Evolutionary conservation across 1,140 invertebrate species (phyloP), one percentile per base, ranked within the genome.

Genomic region (Pseudachorutes palmiensis): DNA sequence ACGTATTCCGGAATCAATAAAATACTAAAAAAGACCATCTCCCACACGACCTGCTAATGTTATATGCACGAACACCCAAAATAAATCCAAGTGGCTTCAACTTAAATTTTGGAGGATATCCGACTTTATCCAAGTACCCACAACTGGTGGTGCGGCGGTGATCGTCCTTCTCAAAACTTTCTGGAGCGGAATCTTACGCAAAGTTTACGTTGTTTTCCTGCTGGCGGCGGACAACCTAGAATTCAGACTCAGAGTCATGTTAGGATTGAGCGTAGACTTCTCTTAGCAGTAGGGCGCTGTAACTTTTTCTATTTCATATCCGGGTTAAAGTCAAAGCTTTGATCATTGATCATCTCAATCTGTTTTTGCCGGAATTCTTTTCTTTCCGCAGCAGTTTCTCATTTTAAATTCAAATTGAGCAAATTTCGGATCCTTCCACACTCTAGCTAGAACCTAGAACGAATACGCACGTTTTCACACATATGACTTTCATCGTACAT

Each of bases 351-450:
- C 64, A 65, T 65, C 51, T 65, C 51, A 51, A 65, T 65, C 64
- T 65, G 64, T 31, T 58, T 64, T 63, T 64, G 26, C 51, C 29
- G 57, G 33, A 36, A 28, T 30, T 65, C 32, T 32, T 36, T 65
- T 58, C 33, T 26, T 28, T 36, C 31, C 33, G 62, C 45, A 32
- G n/a, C 24, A 48, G 62, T 48, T 64, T 64, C n/a, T 57, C 57
- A 65, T 65, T 65, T 65, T 58, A 65, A 65, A 65, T 65, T 65
- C 51, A 65, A 65, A 65, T 65, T 55, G 57, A 65, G 64, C 58
- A 57, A 48, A 64, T 49, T 58, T 65, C 33, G 26, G 64, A 65
- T 65, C 64, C 24, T 55, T 55, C 24, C 51, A 9, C 24, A 9
- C 36, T 41, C 19, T n/a, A n/a, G n/a, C n/a, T n/a, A n/a, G n/a